Conservation (phyloP, 2,797 vertebrate species). For the Triplophysa bombifrons region DNA sequence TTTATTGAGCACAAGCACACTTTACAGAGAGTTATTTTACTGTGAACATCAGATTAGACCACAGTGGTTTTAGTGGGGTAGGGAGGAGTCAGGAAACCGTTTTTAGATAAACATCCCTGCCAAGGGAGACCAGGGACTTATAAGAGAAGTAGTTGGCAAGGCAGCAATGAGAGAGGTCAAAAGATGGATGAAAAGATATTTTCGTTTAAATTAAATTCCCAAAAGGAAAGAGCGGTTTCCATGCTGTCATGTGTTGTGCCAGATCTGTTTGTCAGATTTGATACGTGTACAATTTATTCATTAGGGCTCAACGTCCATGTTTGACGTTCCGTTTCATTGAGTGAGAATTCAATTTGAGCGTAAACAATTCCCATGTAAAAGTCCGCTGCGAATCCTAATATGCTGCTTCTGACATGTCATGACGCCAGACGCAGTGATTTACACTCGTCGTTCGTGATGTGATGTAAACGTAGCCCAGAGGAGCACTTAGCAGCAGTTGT, state of each 20-base stretch:
- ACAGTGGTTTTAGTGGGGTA: slow-evolving; percentile 22
- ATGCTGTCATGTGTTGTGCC: slow-evolving; percentile 4
- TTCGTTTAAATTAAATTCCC: slow-evolving; percentile 29
- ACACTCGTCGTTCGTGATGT: neutral
- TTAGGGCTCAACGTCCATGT: neutral
- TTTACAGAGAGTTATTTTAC: slow-evolving; percentile 17
- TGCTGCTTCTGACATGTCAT: slow-evolving; percentile 5
- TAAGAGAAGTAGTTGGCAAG: slow-evolving; percentile 10
- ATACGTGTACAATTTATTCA: slow-evolving; percentile 6
- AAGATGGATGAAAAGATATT: slow-evolving; percentile 33
- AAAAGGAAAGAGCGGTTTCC: slow-evolving; percentile 19
- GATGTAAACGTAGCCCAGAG: slow-evolving; percentile 26
- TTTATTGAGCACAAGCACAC: slow-evolving; percentile 36
- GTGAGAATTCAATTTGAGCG: slow-evolving; percentile 1
- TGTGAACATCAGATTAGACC: slow-evolving; percentile 24
- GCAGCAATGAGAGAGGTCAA: slow-evolving; percentile 21
- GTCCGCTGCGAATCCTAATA: slow-evolving; percentile 12
- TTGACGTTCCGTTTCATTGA: slow-evolving; percentile 13
- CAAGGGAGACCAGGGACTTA: slow-evolving; percentile 29
- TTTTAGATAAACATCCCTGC: slow-evolving; percentile 43
- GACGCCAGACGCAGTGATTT: neutral
- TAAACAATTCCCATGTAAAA: slow-evolving; percentile 32
- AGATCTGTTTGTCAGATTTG: slow-evolving; percentile 9
- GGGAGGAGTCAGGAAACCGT: slow-evolving; percentile 6
- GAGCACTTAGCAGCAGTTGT: slow-evolving; percentile 25